Conservation (phyloP, 2,888 invertebrate genomes). For the Dasypolia templi region DNA sequence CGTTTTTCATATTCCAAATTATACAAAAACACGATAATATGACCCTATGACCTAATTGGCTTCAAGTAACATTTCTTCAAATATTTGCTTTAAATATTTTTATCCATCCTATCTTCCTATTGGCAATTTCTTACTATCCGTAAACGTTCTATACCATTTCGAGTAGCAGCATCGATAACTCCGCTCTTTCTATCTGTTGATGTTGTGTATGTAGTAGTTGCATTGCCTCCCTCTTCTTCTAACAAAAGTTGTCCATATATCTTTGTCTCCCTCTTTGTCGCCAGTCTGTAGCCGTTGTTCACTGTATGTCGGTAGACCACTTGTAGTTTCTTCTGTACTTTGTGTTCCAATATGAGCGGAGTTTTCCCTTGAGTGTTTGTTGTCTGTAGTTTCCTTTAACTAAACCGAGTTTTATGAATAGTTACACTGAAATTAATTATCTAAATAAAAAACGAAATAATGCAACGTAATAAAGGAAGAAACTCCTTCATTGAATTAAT, state of each 20-base stretch:
- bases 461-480: neutral
- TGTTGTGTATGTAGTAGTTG: slow-evolving; percentile 90
- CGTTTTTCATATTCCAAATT: slow-evolving; percentile 35
- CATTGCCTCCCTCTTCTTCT: slow-evolving; percentile 88
- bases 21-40: slow-evolving; percentile 27
- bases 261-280: slow-evolving; percentile 86
- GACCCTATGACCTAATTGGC: slow-evolving; percentile 53
- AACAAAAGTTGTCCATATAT: slow-evolving; percentile 83
- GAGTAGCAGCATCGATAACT: slow-evolving; percentile 83
- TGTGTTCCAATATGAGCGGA: slow-evolving; percentile 86
- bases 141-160: slow-evolving; percentile 85
- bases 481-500: neutral
- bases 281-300: slow-evolving; percentile 86
- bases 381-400: slow-evolving; percentile 85
- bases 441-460: neutral
- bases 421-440: neutral
- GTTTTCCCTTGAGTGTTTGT: slow-evolving; percentile 84
- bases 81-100: slow-evolving; percentile 56
- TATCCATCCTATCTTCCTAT: slow-evolving; percentile 52
- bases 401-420: slow-evolving; percentile 75
- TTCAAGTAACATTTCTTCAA: slow-evolving; percentile 54
- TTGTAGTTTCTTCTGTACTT: slow-evolving; percentile 89
- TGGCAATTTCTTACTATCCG: slow-evolving; percentile 59
- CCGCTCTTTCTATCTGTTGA: slow-evolving; percentile 87
- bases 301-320: slow-evolving; percentile 87